Conservation (phyloP, 2,113 vertebrate species). For the Semnornis frantzii region DNA sequence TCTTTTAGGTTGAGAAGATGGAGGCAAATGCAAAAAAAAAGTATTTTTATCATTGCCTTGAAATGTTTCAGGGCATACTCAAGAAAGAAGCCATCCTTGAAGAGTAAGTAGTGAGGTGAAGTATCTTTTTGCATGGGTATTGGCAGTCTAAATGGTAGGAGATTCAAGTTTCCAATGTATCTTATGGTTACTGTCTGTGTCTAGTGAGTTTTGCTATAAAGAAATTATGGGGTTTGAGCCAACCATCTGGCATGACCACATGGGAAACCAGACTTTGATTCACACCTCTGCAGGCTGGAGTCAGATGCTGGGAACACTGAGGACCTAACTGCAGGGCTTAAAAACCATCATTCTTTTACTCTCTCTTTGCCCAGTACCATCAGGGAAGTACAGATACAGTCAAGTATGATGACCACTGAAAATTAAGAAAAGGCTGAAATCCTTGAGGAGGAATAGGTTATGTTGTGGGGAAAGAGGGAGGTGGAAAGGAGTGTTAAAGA, state of each 20-base stretch:
- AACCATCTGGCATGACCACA: conserved; percentile 65
- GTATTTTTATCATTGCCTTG: neutral
- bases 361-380: neutral
- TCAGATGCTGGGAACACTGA: conserved; percentile 60
- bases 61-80: conserved; percentile 13
- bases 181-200: conserved; percentile 69
- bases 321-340: conserved; percentile 31
- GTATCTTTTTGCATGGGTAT: conserved; percentile 43
- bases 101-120: conserved; percentile 33
- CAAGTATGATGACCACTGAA: neutral
- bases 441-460: neutral
- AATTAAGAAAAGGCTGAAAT: neutral
- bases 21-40: neutral
- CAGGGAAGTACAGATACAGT: neutral
- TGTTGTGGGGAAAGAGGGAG: neutral
- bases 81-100: conserved; percentile 10
- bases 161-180: conserved; percentile 24
- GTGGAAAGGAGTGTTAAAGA: neutral
- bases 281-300: conserved; percentile 64
- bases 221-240: conserved; percentile 49
- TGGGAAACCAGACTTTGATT: conserved; percentile 69
- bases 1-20: neutral
- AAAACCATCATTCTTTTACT: neutral
- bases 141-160: conserved; percentile 35
- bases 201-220: conserved; percentile 60